A percentile compares a stretch with the other conserved stretches of the same genome.
phyloP scores from a whole-genome alignment of 2,797 vertebrate species.

The Dryobates pubescens region DNA sequence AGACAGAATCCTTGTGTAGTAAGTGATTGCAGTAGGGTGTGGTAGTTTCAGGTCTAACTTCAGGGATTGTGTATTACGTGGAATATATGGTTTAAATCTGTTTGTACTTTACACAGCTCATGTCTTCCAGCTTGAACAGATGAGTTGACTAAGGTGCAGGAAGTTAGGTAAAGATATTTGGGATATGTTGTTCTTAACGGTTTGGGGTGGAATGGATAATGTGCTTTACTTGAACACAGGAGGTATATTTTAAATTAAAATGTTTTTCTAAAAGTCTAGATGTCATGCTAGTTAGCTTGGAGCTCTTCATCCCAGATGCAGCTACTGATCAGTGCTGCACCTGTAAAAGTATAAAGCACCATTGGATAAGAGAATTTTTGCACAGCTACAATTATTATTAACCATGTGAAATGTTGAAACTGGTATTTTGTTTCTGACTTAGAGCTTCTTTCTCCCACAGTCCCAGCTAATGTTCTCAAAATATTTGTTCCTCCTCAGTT shows the following conservation, averaged over 20 bases:
- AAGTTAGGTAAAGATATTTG: background rate
- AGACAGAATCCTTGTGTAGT: background rate
- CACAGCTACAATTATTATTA: background rate
- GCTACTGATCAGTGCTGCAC: background rate
- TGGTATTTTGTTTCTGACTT: background rate
- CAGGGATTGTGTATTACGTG: background rate
- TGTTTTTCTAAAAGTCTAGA: background rate
- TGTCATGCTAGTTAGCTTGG: background rate
- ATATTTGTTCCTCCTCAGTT: background rate
- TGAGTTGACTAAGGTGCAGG: background rate
- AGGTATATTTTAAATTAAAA: background rate
- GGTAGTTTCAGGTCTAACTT: background rate
- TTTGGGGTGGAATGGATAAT: background rate
- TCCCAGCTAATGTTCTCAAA: background rate
- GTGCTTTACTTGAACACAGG: background rate
- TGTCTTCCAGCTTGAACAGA: background rate
- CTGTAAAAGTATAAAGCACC: background rate
- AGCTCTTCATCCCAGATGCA: background rate
- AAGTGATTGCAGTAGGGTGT: background rate
- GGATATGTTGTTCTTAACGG: background rate
- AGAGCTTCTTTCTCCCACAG: background rate
- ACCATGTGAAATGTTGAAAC: background rate
- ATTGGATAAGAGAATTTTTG: background rate
- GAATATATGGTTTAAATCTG: background rate
- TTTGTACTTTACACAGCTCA: background rate